phyloP scores from a whole-genome alignment of 1,140 invertebrate species.

The Schlechtendalia chinensis region DNA sequence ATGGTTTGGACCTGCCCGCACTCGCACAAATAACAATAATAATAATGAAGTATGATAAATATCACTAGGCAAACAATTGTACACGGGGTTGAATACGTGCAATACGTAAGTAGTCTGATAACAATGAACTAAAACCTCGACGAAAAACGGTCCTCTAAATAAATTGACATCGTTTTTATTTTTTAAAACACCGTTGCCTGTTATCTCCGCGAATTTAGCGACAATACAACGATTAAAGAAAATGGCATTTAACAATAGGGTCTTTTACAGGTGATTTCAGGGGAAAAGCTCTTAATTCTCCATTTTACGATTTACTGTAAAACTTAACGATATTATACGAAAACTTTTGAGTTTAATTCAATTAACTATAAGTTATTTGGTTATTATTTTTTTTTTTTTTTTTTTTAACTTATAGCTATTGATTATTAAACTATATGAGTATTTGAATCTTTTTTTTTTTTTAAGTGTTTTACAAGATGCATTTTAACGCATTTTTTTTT shows the following conservation, averaged over 20 bases:
- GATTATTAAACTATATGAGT: too few relatives aligned
- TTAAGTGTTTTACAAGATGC: too few relatives aligned
- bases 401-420: too few relatives aligned
- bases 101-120: neutral
- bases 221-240: constrained; percentile 3
- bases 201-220: neutral
- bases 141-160: neutral
- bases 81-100: too few relatives aligned
- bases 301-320: constrained; percentile 1
- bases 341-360: constrained; percentile 5
- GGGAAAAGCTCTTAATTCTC: neutral
- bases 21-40: too few relatives aligned
- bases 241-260: constrained; percentile 6
- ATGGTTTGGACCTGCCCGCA: too few relatives aligned
- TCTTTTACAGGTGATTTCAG: neutral
- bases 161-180: neutral
- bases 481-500: too few relatives aligned
- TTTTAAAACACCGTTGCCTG: neutral
- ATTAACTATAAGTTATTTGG: neutral
- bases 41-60: too few relatives aligned
- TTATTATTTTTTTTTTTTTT: too few relatives aligned
- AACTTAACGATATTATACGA: constrained; percentile 12
- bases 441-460: too few relatives aligned
- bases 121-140: neutral
- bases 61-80: too few relatives aligned